A percentile compares a stretch with the other conserved stretches of the same genome.
These are phyloP conservation scores for Sinelater perroti DNA, from an alignment of 2,888 invertebrate genomes.

Conservation along the genomic window DNA sequence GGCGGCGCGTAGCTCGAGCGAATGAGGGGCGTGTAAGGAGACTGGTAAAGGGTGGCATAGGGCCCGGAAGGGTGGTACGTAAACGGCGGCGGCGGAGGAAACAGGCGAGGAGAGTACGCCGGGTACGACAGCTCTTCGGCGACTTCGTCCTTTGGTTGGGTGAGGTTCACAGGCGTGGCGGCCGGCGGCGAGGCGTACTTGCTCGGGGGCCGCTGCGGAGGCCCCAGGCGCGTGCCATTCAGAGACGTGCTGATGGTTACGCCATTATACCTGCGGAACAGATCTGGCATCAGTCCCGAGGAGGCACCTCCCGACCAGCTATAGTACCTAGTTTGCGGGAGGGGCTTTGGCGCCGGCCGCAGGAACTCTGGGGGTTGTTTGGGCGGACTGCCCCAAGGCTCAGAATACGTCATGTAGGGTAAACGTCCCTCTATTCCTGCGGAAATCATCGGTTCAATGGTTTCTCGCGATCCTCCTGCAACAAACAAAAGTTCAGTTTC, in stretches of 20 bases:
- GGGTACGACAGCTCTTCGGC: conserved; percentile 50
- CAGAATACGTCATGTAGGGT: conserved; percentile 64
- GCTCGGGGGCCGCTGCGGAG: conserved; percentile 52
- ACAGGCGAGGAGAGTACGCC: conserved; percentile 53
- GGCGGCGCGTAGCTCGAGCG: conserved; percentile 61
- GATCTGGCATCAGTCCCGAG: conserved; percentile 11
- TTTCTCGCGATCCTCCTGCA: conserved; percentile 58
- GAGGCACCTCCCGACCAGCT: conserved; percentile 23
- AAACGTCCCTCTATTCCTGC: conserved; percentile 73
- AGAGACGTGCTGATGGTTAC: conserved; percentile 50
- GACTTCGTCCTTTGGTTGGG: conserved; percentile 57
- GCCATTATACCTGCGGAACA: conserved; percentile 56
- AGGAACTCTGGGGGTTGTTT: conserved; percentile 69
- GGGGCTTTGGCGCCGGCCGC: conserved; percentile 70
- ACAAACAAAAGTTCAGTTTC: conserved; percentile 39
- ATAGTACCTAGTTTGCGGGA: conserved; percentile 65
- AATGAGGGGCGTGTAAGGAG: conserved; percentile 56
- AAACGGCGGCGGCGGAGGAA: conserved; percentile 47
- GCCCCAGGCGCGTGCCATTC: conserved; percentile 53
- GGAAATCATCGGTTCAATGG: conserved; percentile 70
- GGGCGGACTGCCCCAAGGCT: conserved; percentile 67
- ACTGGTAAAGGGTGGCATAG: conserved; percentile 62
- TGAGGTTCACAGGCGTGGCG: conserved; percentile 59
- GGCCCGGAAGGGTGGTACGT: conserved; percentile 49
- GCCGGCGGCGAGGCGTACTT: conserved; percentile 58